A percentile compares a stretch with the other conserved stretches of the same genome.
phyloP scores from a whole-genome alignment of 2,797 vertebrate species.

The Chaetophractus vellerosus region DNA sequence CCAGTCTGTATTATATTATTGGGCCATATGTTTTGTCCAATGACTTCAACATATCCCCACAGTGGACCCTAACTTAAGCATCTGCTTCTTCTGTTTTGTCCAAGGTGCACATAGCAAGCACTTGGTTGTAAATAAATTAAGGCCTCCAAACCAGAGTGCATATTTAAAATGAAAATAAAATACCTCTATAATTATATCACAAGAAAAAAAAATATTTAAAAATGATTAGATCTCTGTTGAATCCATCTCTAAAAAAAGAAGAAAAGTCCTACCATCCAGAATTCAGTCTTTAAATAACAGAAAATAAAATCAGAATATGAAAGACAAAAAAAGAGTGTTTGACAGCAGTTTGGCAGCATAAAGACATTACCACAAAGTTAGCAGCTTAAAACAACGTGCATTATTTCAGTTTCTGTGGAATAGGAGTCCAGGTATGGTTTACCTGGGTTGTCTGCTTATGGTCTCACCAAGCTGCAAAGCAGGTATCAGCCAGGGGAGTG shows the following conservation, averaged over 20 bases:
- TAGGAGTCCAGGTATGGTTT: not conserved
- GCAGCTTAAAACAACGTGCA: not conserved
- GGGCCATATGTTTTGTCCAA: not conserved
- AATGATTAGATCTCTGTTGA: not conserved
- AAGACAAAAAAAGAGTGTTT: conserved; percentile 15
- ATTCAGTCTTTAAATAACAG: conserved; percentile 37
- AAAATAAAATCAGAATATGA: conserved; percentile 60
- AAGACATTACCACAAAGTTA: conserved; percentile 26
- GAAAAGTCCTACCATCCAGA: conserved; percentile 6
- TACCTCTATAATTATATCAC: not conserved
- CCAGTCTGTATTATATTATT: not conserved
- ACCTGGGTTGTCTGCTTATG: not conserved
- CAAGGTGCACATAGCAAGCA: not conserved
- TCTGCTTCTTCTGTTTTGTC: not conserved
- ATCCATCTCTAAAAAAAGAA: not conserved
- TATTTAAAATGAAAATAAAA: not conserved
- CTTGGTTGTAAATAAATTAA: not conserved
- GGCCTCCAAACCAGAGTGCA: not conserved
- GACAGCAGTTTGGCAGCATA: not conserved
- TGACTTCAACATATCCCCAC: not conserved
- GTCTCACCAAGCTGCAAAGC: not conserved
- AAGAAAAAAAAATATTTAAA: not conserved
- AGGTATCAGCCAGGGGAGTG: not conserved
- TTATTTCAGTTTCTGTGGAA: not conserved
- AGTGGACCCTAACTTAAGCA: not conserved